Conservation (phyloP, 2,888 invertebrate species). For the Pollenia griseotomentosa region DNA sequence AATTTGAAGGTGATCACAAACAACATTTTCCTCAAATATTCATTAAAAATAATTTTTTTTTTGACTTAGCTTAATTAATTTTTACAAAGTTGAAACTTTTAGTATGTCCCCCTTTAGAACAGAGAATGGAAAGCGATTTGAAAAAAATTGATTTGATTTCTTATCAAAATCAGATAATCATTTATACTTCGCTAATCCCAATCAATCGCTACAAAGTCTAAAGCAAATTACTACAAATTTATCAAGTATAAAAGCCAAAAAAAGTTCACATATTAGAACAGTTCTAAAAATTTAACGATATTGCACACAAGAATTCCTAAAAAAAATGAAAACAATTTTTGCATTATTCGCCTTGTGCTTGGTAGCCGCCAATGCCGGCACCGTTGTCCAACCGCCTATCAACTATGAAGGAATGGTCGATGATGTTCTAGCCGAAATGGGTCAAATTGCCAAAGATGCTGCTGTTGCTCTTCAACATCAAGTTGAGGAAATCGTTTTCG, state of each 20-base stretch:
- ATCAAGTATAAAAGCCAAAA: slow-evolving; percentile 21
- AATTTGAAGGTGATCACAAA: too few species aligned
- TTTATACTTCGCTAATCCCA: too few species aligned
- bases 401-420: slow-evolving; percentile 73
- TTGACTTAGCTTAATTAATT: too few species aligned
- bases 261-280: not conserved
- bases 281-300: slow-evolving; percentile 17
- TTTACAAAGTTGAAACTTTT: too few species aligned
- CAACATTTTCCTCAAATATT: too few species aligned
- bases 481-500: slow-evolving; percentile 76
- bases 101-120: not conserved
- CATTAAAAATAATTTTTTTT: too few species aligned
- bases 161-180: not conserved
- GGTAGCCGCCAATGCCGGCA: slow-evolving; percentile 51
- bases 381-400: slow-evolving; percentile 55
- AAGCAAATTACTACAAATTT: not conserved
- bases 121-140: not conserved
- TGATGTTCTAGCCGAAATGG: slow-evolving; percentile 73
- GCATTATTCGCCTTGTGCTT: slow-evolving; percentile 62
- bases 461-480: slow-evolving; percentile 75
- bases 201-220: not conserved
- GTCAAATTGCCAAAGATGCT: slow-evolving; percentile 74
- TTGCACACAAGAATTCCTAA: slow-evolving; percentile 3
- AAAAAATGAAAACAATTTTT: slow-evolving; percentile 69
- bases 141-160: not conserved